Conservation (phyloP, 1,140 invertebrate genomes). For the Helicoverpa zea region DNA sequence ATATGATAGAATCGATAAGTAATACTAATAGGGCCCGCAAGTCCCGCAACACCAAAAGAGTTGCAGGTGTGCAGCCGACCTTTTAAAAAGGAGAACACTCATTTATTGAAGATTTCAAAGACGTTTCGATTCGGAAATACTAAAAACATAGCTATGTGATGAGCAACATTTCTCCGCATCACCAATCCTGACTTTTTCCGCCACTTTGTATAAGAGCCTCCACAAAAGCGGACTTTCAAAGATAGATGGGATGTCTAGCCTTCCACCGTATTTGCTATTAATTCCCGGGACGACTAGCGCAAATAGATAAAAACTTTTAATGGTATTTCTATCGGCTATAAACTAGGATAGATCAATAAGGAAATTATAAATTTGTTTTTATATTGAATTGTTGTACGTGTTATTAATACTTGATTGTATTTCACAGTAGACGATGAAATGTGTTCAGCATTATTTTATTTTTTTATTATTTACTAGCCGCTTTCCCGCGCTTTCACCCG, state of each 20-base stretch:
- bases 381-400: not conserved
- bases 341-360: not conserved
- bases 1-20: too few species aligned
- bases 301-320: conserved; percentile 1
- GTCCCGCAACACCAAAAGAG: too few species aligned
- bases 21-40: too few species aligned
- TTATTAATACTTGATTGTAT: not conserved
- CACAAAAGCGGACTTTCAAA: not conserved
- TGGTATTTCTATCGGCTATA: not conserved
- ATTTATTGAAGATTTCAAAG: too few species aligned
- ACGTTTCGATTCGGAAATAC: too few species aligned
- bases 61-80: too few species aligned
- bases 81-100: too few species aligned
- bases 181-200: too few species aligned
- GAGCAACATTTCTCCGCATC: too few species aligned
- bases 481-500: too few species aligned
- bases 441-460: not conserved
- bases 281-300: not conserved
- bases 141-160: too few species aligned
- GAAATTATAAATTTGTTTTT: not conserved
- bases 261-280: not conserved
- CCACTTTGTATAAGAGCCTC: not conserved
- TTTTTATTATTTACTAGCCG: too few species aligned
- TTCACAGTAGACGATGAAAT: not conserved
- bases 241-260: not conserved